Percentiles rank a stretch among this genome's conserved stretches.
These are phyloP conservation scores for Mugil cephalus DNA, from an alignment of 2,113 vertebrate genomes.

Conservation along the genomic window DNA sequence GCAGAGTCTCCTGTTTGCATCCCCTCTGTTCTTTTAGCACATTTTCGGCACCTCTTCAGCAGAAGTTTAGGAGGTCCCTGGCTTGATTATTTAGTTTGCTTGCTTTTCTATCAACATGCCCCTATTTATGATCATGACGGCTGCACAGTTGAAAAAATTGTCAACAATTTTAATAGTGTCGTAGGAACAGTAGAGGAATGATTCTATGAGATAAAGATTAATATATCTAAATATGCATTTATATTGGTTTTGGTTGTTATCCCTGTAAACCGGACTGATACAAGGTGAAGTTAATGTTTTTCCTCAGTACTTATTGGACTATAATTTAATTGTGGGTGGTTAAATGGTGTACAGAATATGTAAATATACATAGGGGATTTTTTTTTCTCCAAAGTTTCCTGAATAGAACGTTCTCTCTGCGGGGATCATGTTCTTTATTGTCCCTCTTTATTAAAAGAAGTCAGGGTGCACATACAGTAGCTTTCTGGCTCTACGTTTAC, in stretches of 20 bases:
- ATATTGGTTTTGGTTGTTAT: slow-evolving; percentile 38
- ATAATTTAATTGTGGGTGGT: slow-evolving; percentile 22
- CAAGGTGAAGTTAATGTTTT: neutral
- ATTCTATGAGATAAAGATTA: slow-evolving; percentile 46
- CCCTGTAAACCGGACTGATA: slow-evolving; percentile 28
- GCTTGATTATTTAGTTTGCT: slow-evolving; percentile 4
- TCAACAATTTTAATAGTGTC: slow-evolving; percentile 22
- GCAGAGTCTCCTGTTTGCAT: neutral
- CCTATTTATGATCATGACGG: slow-evolving; percentile 10
- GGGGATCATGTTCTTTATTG: slow-evolving; percentile 12
- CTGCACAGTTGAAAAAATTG: neutral
- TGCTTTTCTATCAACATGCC: slow-evolving; percentile 10
- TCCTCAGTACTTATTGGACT: slow-evolving; percentile 12
- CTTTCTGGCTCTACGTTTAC: slow-evolving; percentile 5
- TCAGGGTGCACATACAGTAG: slow-evolving; percentile 1
- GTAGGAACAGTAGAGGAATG: slow-evolving; percentile 40
- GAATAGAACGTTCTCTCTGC: slow-evolving; percentile 13
- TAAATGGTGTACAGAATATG: slow-evolving; percentile 57
- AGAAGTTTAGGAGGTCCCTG: neutral
- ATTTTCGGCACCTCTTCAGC: neutral
- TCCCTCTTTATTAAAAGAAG: slow-evolving; percentile 16
- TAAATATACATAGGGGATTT: slow-evolving; percentile 59
- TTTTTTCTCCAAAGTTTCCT: neutral
- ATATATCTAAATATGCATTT: slow-evolving; percentile 48
- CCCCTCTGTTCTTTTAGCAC: neutral